Evolutionary conservation across 2,888 invertebrate species (phyloP), one percentile per base, ranked within the genome.

Genomic region (Xestia sexstrigata): DNA sequence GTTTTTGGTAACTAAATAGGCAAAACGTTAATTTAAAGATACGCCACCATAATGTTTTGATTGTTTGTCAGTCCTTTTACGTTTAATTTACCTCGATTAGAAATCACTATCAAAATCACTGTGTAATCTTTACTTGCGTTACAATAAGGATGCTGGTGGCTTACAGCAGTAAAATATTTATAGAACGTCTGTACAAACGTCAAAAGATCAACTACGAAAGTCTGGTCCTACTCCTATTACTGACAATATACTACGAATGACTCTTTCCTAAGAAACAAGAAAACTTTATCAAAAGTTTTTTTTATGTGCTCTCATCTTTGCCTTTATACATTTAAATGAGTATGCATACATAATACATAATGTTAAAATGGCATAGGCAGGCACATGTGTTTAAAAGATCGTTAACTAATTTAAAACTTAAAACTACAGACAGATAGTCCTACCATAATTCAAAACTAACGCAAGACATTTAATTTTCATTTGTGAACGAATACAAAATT

Each of bases 401-500:
- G 30, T 60, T 20, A 60, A 45, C 15, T 49, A 45, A 81, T 75
- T 74, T n/a, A 7, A 58, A 26, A 58, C 8, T 30, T 63, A 58
- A 30, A 70, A 70, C 30, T 30, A 49, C 52, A 71, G 23, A 60
- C 39, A 55, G 20, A 35, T 23, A 65, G 58, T 70, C 79, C 35
- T 30, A n/a, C 62, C 81, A 74, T 85, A 87, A 85, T 82, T 89
- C n/a, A 82, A 89, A 83, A 80, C 72, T 87, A 82, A 76, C 72
- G 76, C 78, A 81, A 79, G 66, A 82, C 74, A 86, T 87, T 88
- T 84, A 85, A 89, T 89, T 87, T 87, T 83, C 86, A 84, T 86
- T 85, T 74, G 82, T 78, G 79, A 89, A 85, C 85, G 86, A 84
- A 88, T 89, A 84, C 81, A 85, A 85, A 88, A 91, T 91, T 84